Conservation (phyloP, 2,797 vertebrate genomes). For the Melanotaenia maccullochi region DNA sequence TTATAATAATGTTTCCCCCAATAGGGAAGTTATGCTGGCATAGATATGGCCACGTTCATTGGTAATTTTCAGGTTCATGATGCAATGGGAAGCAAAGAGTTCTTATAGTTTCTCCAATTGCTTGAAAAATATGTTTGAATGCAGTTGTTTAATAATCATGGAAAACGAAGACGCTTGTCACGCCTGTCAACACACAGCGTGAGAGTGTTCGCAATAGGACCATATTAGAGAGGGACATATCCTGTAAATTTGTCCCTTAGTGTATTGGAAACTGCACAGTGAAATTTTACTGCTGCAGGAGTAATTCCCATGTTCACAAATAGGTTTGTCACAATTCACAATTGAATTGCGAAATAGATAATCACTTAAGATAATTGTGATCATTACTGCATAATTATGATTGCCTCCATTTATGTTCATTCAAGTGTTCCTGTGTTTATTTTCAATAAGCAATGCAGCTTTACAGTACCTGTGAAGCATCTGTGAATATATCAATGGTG, state of each 20-base stretch:
- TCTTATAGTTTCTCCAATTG: background rate
- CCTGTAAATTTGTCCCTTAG: no score
- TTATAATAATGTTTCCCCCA: slow-evolving; percentile 53
- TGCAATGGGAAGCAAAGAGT: slow-evolving; percentile 18
- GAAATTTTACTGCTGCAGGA: background rate
- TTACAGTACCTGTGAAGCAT: no score
- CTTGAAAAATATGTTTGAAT: slow-evolving; percentile 6
- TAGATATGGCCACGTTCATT: slow-evolving; percentile 7
- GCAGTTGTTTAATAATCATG: slow-evolving; percentile 6
- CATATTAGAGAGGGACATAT: background rate
- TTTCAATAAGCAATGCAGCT: background rate
- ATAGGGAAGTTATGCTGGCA: slow-evolving; percentile 1
- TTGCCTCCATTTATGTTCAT: background rate
- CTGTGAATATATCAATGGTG: no score
- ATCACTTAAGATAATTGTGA: background rate
- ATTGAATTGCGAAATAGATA: background rate
- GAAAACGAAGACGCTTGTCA: background rate
- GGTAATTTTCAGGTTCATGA: slow-evolving; percentile 22
- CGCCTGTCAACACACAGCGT: background rate
- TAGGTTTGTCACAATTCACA: background rate
- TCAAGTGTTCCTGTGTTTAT: background rate
- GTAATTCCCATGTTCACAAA: background rate
- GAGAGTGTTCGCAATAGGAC: background rate
- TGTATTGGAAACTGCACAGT: background rate
- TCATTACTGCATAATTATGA: background rate